These are phyloP conservation scores for Pardalotus punctatus DNA, from an alignment of 2,113 vertebrate species.

Conservation along the genomic window DNA sequence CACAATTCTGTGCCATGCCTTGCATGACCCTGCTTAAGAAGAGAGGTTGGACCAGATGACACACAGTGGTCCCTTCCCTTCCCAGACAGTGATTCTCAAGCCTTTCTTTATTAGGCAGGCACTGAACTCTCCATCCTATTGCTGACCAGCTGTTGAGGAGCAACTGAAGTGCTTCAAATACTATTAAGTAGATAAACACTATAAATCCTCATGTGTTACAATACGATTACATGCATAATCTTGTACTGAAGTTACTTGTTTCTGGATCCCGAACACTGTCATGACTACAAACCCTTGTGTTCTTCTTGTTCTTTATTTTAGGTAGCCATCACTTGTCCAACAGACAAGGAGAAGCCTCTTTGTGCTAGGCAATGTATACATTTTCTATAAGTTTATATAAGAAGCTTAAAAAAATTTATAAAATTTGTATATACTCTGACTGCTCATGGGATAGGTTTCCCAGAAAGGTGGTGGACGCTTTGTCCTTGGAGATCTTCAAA, in stretches of 20 bases:
- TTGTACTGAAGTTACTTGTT: not conserved
- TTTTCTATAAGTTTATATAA: not conserved
- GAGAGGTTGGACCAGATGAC: not conserved
- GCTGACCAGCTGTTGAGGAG: not conserved
- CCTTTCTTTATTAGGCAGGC: not conserved
- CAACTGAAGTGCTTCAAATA: not conserved
- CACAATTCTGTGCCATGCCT: not conserved
- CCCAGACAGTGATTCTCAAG: not conserved
- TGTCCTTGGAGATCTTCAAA: not conserved
- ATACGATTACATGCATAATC: not conserved
- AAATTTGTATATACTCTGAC: not conserved
- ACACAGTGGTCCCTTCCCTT: not conserved
- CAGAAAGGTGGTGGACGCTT: not conserved
- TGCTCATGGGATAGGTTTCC: not conserved
- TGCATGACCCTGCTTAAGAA: not conserved
- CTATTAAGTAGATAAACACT: not conserved
- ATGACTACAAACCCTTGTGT: not conserved
- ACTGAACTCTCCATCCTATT: not conserved
- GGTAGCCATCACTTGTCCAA: not conserved
- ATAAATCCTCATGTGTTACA: not conserved
- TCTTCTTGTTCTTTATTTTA: not conserved
- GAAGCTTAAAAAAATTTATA: not conserved
- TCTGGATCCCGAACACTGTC: not conserved
- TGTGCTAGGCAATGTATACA: not conserved
- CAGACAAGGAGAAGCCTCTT: not conserved